Conservation (phyloP, 2,888 invertebrate species). For the Drosophila anomelani region DNA sequence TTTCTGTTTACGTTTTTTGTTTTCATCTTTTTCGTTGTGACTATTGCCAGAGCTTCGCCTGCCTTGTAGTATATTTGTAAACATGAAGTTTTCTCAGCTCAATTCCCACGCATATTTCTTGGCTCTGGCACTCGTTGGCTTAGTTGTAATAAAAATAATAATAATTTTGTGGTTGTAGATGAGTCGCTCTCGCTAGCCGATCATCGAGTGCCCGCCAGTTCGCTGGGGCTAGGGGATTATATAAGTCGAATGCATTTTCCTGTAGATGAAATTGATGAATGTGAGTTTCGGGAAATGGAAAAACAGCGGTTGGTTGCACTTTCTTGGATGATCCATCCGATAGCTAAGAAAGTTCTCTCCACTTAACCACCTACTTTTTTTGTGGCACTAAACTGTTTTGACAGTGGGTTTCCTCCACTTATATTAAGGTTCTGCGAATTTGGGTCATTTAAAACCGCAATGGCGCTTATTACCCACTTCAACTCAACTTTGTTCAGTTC, state of each 20-base stretch:
- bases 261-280: slow-evolving; percentile 24
- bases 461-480: slow-evolving; percentile 39
- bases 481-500: slow-evolving; percentile 12
- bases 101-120: slow-evolving; percentile 75
- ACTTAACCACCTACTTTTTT: slow-evolving; percentile 30
- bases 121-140: slow-evolving; percentile 18
- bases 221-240: slow-evolving; percentile 43
- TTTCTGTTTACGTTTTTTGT: slow-evolving; percentile 31
- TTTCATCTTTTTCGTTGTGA: slow-evolving; percentile 49
- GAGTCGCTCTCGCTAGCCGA: slow-evolving; percentile 24
- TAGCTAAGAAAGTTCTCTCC: slow-evolving; percentile 45
- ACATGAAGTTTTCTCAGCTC: slow-evolving; percentile 62
- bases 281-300: slow-evolving; percentile 15
- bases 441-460: slow-evolving; percentile 58
- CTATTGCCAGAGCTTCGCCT: slow-evolving; percentile 17
- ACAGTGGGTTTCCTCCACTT: slow-evolving; percentile 6
- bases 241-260: slow-evolving; percentile 38
- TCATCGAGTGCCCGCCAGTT: slow-evolving; percentile 37
- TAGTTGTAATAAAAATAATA: slow-evolving; percentile 57
- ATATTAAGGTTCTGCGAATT: slow-evolving; percentile 35
- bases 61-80: slow-evolving; percentile 45
- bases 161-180: slow-evolving; percentile 50
- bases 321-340: slow-evolving; percentile 31
- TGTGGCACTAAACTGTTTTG: slow-evolving; percentile 14
- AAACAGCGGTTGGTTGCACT: slow-evolving; percentile 1